Conservation (phyloP, 2,113 vertebrate species). For the Thymallus thymallus region DNA sequence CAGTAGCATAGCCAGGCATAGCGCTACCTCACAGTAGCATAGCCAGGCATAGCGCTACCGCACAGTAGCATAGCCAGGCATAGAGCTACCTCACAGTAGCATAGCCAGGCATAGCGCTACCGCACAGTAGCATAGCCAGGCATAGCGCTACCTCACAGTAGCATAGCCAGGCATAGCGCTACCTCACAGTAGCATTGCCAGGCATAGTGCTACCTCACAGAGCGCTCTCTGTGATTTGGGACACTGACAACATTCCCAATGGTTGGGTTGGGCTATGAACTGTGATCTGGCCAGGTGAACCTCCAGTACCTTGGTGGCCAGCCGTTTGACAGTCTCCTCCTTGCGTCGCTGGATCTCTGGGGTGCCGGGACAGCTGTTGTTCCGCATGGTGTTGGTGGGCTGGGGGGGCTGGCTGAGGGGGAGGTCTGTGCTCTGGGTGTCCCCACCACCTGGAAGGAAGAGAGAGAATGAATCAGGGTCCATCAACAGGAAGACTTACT, state of each 20-base stretch:
- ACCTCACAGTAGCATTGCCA: no score
- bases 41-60: no score
- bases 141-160: no score
- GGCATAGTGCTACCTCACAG: no score
- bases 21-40: no score
- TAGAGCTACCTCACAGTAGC: no score
- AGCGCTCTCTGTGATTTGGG: no score
- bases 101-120: no score
- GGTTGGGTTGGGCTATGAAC: neutral
- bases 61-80: no score
- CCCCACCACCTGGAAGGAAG: constrained; percentile 71
- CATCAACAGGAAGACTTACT: neutral
- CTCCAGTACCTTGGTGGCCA: constrained; percentile 85
- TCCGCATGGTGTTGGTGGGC: constrained; percentile 64
- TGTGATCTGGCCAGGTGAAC: neutral
- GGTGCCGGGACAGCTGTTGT: constrained; percentile 62
- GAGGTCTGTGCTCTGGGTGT: constrained; percentile 72
- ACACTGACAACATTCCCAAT: neutral
- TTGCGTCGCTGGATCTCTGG: constrained; percentile 75
- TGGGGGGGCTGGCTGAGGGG: constrained; percentile 81
- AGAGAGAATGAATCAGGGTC: neutral
- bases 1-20: no score
- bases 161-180: no score
- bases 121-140: no score
- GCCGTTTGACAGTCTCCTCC: constrained; percentile 82